Evolutionary conservation across 2,888 invertebrate species (phyloP).

Genomic region (Folsomia manolachei): DNA sequence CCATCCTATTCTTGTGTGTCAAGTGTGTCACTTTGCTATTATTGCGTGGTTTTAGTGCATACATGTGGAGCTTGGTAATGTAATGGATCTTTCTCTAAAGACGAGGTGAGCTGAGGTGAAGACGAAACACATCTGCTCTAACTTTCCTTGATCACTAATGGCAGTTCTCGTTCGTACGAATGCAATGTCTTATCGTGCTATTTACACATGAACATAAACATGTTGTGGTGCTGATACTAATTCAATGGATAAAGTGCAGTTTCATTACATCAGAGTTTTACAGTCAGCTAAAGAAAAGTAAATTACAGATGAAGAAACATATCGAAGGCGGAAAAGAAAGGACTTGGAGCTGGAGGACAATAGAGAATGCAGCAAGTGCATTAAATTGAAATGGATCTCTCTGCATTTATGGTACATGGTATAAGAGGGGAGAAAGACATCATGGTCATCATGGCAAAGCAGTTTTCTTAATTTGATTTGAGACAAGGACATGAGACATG

Average conservation of each 20-base stretch:
- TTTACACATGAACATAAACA: too few species aligned
- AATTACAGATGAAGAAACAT: slow-evolving; percentile 1
- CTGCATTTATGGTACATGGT: not conserved
- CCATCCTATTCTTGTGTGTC: too few species aligned
- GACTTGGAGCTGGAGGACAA: not conserved
- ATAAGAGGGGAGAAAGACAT: not conserved
- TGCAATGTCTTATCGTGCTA: too few species aligned
- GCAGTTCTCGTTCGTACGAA: too few species aligned
- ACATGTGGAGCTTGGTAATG: too few species aligned
- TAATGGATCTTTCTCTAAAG: too few species aligned
- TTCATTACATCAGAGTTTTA: not conserved
- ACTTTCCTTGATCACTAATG: too few species aligned
- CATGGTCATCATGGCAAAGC: not conserved
- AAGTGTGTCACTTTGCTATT: too few species aligned
- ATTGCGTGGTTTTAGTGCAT: too few species aligned
- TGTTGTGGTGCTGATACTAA: too few species aligned
- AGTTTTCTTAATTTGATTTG: not conserved
- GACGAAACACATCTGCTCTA: not conserved
- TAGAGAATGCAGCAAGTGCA: not conserved
- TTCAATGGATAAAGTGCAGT: too few species aligned
- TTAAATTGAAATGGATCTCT: not conserved
- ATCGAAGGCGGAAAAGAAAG: not conserved
- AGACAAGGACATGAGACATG: not conserved
- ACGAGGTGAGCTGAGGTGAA: not conserved
- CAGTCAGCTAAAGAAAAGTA: not conserved